Base-by-base conservation (phyloP, 1,140 invertebrate genomes). In the Drosophila mauritiana region DNA sequence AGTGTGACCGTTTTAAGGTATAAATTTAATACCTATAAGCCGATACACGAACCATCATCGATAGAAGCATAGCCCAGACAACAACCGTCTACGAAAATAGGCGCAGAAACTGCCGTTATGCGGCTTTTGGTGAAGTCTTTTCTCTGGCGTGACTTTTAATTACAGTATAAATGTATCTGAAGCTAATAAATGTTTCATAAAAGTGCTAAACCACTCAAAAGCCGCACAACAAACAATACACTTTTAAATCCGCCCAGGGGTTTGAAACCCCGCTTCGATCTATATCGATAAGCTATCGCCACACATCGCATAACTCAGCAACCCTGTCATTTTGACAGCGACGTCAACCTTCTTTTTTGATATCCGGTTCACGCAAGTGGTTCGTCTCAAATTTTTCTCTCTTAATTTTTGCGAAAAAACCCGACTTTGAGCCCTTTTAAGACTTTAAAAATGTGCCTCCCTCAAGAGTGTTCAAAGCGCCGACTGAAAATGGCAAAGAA, bases 321-420 rank as follows among this genome's bases (percentile, higher is more conserved):
- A 45, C 70, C 58, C 70, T 55, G 57, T n/a, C 6, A 15, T 45
- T 82, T 68, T 77, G 79, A 80, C 81, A 80, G 56, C 51, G 45
- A 36, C 34, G 42, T 45, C 74, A 70, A 63, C 84, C 77, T 80
- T 85, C 90, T 89, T 90, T 91, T 91, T 78, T 70, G 69, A 91
- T 80, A 91, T 91, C 90, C 90, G 90, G 83, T 91, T 82, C 73
- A 85, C 73, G 69, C 59, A 90, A 90, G 86, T 89, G 90, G 90
- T 86, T 73, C 53, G 90, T 91, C 75, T 51, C 13, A 54, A 46
- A 43, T 43, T 56, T 72, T 64, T 68, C 34, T 55, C 57, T 51
- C 34, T 22, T 0, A 37, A 68, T 40, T 62, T 88, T 63, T 20
- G n/a, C 13, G 7, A 51, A 58, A 78, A 68, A 49, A 42, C 3